phyloP scores from a whole-genome alignment of 2,797 vertebrate genomes.

The Anguilla anguilla region DNA sequence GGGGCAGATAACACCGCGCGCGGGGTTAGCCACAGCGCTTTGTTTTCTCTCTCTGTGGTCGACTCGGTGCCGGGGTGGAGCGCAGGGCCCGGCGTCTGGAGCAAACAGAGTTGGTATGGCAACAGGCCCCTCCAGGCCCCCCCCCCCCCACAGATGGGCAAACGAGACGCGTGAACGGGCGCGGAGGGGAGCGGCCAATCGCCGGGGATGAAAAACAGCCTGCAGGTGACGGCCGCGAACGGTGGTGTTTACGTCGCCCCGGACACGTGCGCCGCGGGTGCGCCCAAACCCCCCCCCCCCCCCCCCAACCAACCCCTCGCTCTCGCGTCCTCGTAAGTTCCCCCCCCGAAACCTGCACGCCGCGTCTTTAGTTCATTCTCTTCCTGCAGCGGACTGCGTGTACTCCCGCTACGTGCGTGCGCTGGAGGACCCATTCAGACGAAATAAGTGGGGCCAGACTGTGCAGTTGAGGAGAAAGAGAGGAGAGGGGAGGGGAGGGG shows the following conservation, averaged over 20 bases:
- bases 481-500: too few species aligned
- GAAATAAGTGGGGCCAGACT: background rate
- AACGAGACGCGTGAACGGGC: background rate
- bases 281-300: too few species aligned
- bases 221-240: background rate
- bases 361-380: too few species aligned
- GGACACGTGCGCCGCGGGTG: background rate
- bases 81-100: background rate
- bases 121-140: background rate
- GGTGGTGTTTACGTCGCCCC: background rate
- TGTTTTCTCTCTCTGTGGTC: background rate
- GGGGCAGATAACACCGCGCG: background rate
- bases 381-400: background rate
- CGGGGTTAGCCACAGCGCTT: background rate
- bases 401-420: background rate
- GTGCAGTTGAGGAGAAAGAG: background rate
- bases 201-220: background rate
- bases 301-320: background rate
- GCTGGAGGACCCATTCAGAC: background rate
- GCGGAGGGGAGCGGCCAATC: background rate
- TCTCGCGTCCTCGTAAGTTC: background rate
- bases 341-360: too few species aligned
- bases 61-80: background rate
- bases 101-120: background rate
- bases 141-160: background rate